These are phyloP conservation scores for Eristalis pertinax DNA, from an alignment of 2,888 invertebrate species.

Conservation along the genomic window DNA sequence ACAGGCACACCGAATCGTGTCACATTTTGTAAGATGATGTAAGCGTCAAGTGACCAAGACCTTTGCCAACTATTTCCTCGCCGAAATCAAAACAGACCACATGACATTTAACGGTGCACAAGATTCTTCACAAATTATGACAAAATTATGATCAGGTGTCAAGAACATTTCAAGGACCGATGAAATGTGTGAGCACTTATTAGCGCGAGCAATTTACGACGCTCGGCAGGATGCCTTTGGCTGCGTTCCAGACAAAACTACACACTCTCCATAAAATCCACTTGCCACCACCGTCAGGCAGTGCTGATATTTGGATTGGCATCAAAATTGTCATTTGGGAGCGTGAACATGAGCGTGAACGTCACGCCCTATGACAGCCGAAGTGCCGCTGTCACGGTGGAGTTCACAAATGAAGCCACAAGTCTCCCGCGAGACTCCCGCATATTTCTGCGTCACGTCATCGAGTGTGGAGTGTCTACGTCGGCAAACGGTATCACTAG, in stretches of 20 bases:
- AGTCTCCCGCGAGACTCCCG: not conserved
- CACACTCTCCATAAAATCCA: not conserved
- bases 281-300: not conserved
- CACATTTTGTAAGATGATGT: not conserved
- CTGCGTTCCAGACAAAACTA: slow-evolving; percentile 15
- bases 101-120: not conserved
- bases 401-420: not conserved
- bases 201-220: not conserved
- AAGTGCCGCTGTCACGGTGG: not conserved
- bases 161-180: not conserved
- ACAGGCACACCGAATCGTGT: no score
- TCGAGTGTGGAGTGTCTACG: not conserved
- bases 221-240: slow-evolving; percentile 19
- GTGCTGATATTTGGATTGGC: slow-evolving; percentile 33
- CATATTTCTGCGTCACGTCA: not conserved
- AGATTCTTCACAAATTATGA: not conserved
- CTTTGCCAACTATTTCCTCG: not conserved
- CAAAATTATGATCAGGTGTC: not conserved
- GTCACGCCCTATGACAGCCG: not conserved
- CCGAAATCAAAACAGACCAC: not conserved
- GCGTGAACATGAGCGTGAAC: not conserved
- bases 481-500: not conserved
- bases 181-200: not conserved
- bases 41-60: not conserved
- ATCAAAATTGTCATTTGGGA: slow-evolving; percentile 9